Conservation (phyloP, 2,113 vertebrate genomes). For the Toxotes jaculatrix region DNA sequence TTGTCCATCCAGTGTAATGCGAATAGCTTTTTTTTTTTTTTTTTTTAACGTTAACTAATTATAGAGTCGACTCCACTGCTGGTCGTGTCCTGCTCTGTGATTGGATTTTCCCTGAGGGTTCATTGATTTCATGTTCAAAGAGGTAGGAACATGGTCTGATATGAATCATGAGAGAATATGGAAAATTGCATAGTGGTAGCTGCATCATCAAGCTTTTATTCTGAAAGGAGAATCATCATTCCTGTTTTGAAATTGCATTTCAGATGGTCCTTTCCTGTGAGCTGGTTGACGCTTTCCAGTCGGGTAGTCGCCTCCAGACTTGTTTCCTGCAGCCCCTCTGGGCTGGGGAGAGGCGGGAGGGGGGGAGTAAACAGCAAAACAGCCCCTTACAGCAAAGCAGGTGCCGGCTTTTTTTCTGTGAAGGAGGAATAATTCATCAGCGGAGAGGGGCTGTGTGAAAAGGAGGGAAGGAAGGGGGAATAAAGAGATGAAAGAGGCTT, state of each 20-base stretch:
- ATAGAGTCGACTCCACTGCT: slow-evolving; percentile 40
- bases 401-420: slow-evolving; percentile 49
- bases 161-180: background rate
- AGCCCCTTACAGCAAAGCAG: slow-evolving; percentile 53
- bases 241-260: background rate
- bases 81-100: slow-evolving; percentile 50
- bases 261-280: background rate
- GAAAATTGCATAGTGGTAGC: background rate
- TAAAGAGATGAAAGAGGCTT: slow-evolving; percentile 63
- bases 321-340: slow-evolving; percentile 18
- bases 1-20: slow-evolving; percentile 19
- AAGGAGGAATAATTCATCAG: slow-evolving; percentile 68
- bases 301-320: background rate
- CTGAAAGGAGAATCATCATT: background rate
- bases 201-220: background rate
- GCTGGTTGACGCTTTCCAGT: background rate
- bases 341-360: slow-evolving; percentile 8
- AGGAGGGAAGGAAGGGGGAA: slow-evolving; percentile 48
- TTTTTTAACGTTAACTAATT: slow-evolving; percentile 35
- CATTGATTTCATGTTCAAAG: slow-evolving; percentile 58
- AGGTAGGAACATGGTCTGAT: slow-evolving; percentile 25
- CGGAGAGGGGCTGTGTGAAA: slow-evolving; percentile 38
- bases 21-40: slow-evolving; percentile 26
- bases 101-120: slow-evolving; percentile 39
- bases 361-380: slow-evolving; percentile 35